These are phyloP conservation scores for Drosophila eugracilis DNA, from an alignment of 1,140 invertebrate genomes.

Conservation along the genomic window DNA sequence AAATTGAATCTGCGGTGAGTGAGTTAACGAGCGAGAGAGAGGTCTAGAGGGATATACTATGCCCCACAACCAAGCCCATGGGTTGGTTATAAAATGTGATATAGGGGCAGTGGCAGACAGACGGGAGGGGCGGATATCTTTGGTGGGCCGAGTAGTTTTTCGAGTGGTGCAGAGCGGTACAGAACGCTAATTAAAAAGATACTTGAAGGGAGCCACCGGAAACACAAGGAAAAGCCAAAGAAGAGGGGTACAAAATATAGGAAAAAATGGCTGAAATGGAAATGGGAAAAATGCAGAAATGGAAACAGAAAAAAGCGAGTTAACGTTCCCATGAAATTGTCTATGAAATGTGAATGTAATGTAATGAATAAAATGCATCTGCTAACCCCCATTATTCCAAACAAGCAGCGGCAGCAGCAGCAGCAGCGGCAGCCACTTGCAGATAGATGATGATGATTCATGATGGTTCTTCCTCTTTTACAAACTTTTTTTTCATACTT, in stretches of 20 bases:
- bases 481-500: background rate
- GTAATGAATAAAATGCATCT: constrained; percentile 72
- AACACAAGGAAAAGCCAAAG: constrained; percentile 22
- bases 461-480: constrained; percentile 11
- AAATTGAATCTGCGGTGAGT: constrained; percentile 75
- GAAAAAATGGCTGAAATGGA: constrained; percentile 16
- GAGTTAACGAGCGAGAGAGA: constrained; percentile 57
- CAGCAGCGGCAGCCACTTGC: constrained; percentile 30
- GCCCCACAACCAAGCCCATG: background rate
- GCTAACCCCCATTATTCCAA: constrained; percentile 18
- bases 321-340: constrained; percentile 75
- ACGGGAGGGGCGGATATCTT: background rate
- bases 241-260: constrained; percentile 2
- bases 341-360: constrained; percentile 83
- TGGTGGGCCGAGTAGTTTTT: constrained; percentile 39
- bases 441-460: constrained; percentile 6
- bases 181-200: constrained; percentile 81
- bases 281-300: background rate
- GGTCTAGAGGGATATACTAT: background rate
- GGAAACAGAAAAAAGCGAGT: constrained; percentile 24
- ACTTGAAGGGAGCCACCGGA: constrained; percentile 57
- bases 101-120: constrained; percentile 6
- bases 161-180: constrained; percentile 64
- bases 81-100: background rate
- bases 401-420: too few relatives aligned